Conservation (phyloP, 1,140 invertebrate genomes). For the Aphelenchoides avenae region DNA sequence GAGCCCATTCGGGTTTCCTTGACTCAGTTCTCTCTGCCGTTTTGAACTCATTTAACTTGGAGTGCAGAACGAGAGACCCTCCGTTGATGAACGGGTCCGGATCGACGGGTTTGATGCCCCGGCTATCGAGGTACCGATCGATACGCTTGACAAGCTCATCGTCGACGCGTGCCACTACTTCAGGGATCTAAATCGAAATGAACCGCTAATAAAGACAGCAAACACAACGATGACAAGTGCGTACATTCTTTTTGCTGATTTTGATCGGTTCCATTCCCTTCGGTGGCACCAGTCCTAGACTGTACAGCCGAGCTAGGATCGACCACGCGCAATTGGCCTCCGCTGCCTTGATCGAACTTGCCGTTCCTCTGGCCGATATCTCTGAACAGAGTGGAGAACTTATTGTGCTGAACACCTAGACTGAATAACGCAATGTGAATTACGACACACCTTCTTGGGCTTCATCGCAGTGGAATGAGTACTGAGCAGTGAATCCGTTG, state of each 20-base stretch:
- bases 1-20: conserved; percentile 71
- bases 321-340: conserved; percentile 92
- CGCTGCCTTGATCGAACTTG: conserved; percentile 77
- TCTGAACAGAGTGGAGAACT: too few species aligned
- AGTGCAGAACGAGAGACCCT: conserved; percentile 64
- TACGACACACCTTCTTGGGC: too few species aligned
- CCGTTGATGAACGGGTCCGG: conserved; percentile 3
- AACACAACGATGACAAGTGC: conserved; percentile 70
- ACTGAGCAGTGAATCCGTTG: too few species aligned
- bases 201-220: conserved; percentile 11
- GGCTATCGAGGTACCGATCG: conserved; percentile 11
- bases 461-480: too few species aligned
- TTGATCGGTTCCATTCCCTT: conserved; percentile 67
- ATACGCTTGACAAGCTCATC: conserved; percentile 18
- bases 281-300: conserved; percentile 86
- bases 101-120: conserved; percentile 4
- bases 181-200: too few species aligned
- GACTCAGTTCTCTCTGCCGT: conserved; percentile 58
- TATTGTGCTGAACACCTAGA: too few species aligned
- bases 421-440: too few species aligned
- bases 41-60: conserved; percentile 67
- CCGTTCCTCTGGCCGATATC: too few species aligned
- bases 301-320: conserved; percentile 86
- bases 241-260: conserved; percentile 80
- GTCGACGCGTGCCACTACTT: too few species aligned